These are phyloP conservation scores for western clawed frog (Xenopus tropicalis) DNA, from an alignment of 2,113 vertebrate genomes.

Conservation along the genomic window UCB_Xtro_10.0 CM004451.2:90241001-90241500, in stretches of 20 bases:
- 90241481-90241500: no score
- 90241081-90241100: no score
- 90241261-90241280: slow-evolving; percentile 66
- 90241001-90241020: no score
- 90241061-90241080: no score
- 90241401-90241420: slow-evolving; percentile 99
- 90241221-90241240: not conserved
- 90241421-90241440: not conserved
- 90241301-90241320: slow-evolving; percentile 86
- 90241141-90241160: not conserved
- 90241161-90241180: not conserved
- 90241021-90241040: no score
- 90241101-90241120: no score
- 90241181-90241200: not conserved
- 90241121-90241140: no score
- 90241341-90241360: slow-evolving; percentile 96
- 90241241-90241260: not conserved
- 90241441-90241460: no score
- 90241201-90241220: not conserved
- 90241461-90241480: no score
- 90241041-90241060: no score
- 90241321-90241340: slow-evolving; percentile 87
- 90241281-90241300: slow-evolving; percentile 83
- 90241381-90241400: slow-evolving; percentile 96
- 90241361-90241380: slow-evolving; percentile 81